These are phyloP conservation scores for Tetragonula clypearis DNA, from an alignment of 1,140 invertebrate genomes.

Conservation along the genomic window DNA sequence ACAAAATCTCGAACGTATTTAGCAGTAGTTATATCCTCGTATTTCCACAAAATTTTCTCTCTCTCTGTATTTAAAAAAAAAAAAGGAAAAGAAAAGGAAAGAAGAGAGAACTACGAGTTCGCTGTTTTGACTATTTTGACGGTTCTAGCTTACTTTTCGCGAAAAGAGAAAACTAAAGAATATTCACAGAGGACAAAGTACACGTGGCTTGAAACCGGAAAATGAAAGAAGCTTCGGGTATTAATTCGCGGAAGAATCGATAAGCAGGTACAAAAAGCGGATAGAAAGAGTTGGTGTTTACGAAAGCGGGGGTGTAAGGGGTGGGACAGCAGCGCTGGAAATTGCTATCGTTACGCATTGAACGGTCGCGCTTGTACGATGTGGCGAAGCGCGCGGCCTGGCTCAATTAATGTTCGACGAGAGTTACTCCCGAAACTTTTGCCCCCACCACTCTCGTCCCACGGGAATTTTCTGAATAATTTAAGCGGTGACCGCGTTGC, in stretches of 20 bases:
- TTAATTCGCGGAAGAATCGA: slow-evolving; percentile 4
- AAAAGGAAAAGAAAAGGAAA: no score
- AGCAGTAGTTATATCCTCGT: no score
- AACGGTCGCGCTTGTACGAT: slow-evolving; percentile 21
- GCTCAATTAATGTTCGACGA: slow-evolving; percentile 57
- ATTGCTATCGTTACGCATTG: slow-evolving; percentile 22
- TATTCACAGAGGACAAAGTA: no score
- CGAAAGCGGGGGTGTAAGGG: not conserved
- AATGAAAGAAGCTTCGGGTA: not conserved
- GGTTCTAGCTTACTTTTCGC: no score
- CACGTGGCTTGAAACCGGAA: no score
- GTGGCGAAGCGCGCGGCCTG: not conserved
- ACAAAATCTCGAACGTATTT: no score
- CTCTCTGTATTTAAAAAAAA: no score
- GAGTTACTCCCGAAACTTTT: slow-evolving; percentile 48
- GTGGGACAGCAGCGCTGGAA: not conserved
- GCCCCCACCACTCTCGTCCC: not conserved
- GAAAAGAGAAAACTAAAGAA: no score
- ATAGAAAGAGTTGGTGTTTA: not conserved
- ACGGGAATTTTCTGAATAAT: slow-evolving; percentile 60
- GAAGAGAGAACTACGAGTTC: no score
- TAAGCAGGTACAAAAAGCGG: not conserved
- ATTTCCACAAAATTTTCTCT: no score
- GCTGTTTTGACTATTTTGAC: no score
- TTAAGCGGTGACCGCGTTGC: slow-evolving; percentile 27